Percentiles rank a stretch among this genome's conserved stretches.
Conservation (phyloP, 35 echinoderm and acorn worm species). For the Acanthaster planci region DNA sequence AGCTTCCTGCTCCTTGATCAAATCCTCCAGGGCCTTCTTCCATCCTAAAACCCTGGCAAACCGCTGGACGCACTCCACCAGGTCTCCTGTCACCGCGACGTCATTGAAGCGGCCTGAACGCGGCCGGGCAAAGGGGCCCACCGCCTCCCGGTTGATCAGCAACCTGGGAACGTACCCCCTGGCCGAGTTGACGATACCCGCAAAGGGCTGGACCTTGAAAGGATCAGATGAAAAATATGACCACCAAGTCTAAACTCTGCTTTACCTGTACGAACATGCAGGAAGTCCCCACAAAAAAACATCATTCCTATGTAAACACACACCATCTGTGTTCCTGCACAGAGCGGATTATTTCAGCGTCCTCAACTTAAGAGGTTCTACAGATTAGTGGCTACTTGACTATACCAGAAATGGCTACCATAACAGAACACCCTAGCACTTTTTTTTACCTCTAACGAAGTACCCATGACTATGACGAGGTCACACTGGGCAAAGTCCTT, state of each 20-base stretch:
- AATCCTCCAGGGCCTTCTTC: slow-evolving; percentile 89
- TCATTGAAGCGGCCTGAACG: slow-evolving; percentile 63
- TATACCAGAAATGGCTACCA: no score
- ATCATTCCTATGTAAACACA: no score
- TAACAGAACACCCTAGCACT: no score
- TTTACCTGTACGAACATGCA: no score
- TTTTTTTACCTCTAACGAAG: slow-evolving; percentile 94
- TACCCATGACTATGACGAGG: slow-evolving; percentile 95
- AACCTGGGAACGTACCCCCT: slow-evolving; percentile 76
- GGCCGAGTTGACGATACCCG: slow-evolving; percentile 84
- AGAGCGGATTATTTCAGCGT: no score
- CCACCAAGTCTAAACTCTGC: neutral
- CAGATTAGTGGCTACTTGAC: no score
- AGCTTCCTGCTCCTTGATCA: slow-evolving; percentile 79
- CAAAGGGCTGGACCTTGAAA: slow-evolving; percentile 91
- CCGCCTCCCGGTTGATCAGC: slow-evolving; percentile 85
- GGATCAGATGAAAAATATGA: neutral
- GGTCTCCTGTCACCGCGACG: slow-evolving; percentile 72
- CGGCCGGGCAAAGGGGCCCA: slow-evolving; percentile 75
- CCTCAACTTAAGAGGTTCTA: no score
- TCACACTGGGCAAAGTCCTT: slow-evolving; percentile 98
- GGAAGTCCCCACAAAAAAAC: no score
- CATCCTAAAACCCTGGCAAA: slow-evolving; percentile 91
- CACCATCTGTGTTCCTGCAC: no score
- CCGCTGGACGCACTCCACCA: slow-evolving; percentile 84